Conservation (phyloP, 2,797 vertebrate species). For the Takifugu rubripes region DNA sequence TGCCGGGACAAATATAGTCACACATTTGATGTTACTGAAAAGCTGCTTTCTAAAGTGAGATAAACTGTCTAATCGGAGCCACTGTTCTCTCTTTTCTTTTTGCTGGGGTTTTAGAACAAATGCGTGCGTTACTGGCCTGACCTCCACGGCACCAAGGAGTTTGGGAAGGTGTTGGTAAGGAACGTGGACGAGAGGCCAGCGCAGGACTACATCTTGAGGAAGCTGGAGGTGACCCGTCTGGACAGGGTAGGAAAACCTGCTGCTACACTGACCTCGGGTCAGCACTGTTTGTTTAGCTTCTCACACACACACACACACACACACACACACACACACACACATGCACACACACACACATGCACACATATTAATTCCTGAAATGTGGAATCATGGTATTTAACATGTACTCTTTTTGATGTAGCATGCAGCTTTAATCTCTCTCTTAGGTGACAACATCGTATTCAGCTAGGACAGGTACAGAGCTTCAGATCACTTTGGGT, state of each 20-base stretch:
- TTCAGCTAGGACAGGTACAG: background rate
- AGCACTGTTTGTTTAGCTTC: slow-evolving; percentile 33
- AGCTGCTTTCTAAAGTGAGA: slow-evolving; percentile 41
- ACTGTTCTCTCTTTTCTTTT: background rate
- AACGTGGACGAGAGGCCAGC: slow-evolving; percentile 78
- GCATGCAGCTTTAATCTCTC: background rate
- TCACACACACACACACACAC: background rate
- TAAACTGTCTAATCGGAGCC: background rate
- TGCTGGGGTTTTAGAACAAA: slow-evolving; percentile 79
- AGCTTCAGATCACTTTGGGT: background rate
- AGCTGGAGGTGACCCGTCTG: slow-evolving; percentile 78
- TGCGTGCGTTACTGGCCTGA: slow-evolving; percentile 88
- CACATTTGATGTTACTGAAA: slow-evolving; percentile 66
- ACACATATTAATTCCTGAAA: background rate
- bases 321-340: slow-evolving; percentile 3
- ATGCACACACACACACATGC: slow-evolving; percentile 3
- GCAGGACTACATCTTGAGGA: slow-evolving; percentile 82
- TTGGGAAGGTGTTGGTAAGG: slow-evolving; percentile 71
- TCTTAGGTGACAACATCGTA: background rate
- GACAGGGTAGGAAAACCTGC: slow-evolving; percentile 75
- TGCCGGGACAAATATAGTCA: slow-evolving; percentile 43
- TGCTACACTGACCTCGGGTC: slow-evolving; percentile 47
- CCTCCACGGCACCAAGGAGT: slow-evolving; percentile 72
- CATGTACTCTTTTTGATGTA: background rate
- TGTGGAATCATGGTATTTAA: background rate